Evolutionary conservation across 2,797 vertebrate genomes (phyloP).

Genomic region (Setipinna tenuifilis): DNA sequence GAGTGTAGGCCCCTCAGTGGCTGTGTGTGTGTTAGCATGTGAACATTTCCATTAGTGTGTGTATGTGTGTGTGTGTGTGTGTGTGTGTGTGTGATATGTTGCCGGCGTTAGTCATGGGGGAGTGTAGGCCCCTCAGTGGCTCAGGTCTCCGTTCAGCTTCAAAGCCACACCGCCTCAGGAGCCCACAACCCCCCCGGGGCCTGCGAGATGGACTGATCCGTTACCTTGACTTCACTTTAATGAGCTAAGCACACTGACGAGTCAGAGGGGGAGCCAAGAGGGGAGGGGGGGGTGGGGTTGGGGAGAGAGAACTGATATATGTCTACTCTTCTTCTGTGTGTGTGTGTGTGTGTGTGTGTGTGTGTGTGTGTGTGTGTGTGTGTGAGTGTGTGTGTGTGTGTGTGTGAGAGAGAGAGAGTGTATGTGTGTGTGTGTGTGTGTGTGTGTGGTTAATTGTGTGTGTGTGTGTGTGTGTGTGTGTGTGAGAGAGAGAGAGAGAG

Average conservation of each 20-base stretch:
- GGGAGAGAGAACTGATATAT: too few species aligned
- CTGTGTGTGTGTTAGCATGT: neutral
- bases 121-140: conserved; percentile 46
- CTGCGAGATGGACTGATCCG: conserved; percentile 61
- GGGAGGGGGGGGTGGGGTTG: conserved; percentile 29
- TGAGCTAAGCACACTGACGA: conserved; percentile 68
- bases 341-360: neutral
- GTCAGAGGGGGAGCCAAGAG: conserved; percentile 50
- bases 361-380: neutral
- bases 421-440: neutral
- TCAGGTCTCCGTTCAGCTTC: conserved; percentile 63
- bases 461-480: neutral
- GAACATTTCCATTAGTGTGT: too few species aligned
- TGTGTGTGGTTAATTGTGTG: neutral
- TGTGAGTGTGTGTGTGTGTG: neutral
- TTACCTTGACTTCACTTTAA: conserved; percentile 70
- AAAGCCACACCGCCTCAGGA: conserved; percentile 56
- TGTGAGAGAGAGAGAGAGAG: neutral
- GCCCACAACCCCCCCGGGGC: conserved; percentile 48
- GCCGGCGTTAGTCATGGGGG: conserved; percentile 60
- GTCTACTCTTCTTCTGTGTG: too few species aligned
- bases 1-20: conserved; percentile 37
- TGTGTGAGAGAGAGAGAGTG: neutral
- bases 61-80: neutral
- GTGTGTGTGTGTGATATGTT: conserved; percentile 35